Conservation (phyloP, 53 echinoderm and acorn worm species). For the Echinarachnius parma region DNA sequence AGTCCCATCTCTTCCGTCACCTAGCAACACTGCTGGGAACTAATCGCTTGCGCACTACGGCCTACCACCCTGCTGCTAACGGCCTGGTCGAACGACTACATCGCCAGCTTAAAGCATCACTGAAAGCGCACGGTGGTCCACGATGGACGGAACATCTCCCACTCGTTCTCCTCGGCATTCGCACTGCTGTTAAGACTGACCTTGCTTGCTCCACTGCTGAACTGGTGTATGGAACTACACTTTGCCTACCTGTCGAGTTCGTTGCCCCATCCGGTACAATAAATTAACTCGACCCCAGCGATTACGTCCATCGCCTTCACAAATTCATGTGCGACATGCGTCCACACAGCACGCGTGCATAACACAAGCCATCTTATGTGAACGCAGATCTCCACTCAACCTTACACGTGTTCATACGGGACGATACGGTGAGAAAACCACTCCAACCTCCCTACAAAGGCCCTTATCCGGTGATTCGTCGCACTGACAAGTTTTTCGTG, state of each 20-base stretch:
- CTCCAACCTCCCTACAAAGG: conserved; percentile 1
- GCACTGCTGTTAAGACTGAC: conserved; percentile 27
- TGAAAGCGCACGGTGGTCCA: no score
- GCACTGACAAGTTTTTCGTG: conserved; percentile 1
- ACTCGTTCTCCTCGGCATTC: conserved; percentile 28
- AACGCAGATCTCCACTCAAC: not conserved
- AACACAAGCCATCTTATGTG: not conserved
- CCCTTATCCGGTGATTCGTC: conserved; percentile 1
- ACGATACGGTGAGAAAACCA: conserved; percentile 1
- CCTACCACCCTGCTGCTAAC: no score
- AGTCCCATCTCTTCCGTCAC: conserved; percentile 20
- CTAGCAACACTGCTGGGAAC: conserved; percentile 38
- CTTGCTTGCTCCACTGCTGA: conserved; percentile 42
- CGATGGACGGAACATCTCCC: conserved; percentile 33
- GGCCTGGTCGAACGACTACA: no score
- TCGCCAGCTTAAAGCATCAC: no score
- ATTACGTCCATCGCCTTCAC: conserved; percentile 24
- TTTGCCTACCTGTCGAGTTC: conserved; percentile 30
- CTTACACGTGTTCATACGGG: not conserved
- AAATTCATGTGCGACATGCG: conserved; percentile 22
- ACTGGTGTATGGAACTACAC: conserved; percentile 44
- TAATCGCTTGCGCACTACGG: conserved; percentile 28
- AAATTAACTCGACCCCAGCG: conserved; percentile 1
- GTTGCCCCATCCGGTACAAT: not conserved
- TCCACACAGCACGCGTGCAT: not conserved